These are phyloP conservation scores for Pachydiplax longipennis DNA, from an alignment of 2,888 invertebrate species.

Conservation along the genomic window DNA sequence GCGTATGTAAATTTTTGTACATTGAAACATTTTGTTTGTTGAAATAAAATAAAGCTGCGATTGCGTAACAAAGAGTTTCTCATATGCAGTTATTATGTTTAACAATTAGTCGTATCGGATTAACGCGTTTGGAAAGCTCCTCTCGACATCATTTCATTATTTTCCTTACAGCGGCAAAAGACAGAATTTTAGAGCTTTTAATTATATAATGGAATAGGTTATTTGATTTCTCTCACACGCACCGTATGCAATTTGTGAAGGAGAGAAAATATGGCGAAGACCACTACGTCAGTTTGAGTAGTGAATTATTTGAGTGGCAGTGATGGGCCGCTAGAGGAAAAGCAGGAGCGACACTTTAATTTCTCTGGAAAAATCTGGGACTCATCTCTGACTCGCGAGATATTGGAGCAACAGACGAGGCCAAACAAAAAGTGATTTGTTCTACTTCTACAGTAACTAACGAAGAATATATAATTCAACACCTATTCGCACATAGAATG, in stretches of 20 bases:
- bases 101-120: too few species aligned
- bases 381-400: not conserved
- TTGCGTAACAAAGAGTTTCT: too few species aligned
- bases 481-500: not conserved
- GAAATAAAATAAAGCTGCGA: too few species aligned
- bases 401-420: not conserved
- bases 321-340: not conserved
- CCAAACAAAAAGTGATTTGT: not conserved
- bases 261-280: not conserved
- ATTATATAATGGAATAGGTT: not conserved
- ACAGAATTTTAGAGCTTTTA: not conserved
- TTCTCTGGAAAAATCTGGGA: slow-evolving; percentile 1
- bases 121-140: not conserved
- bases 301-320: not conserved
- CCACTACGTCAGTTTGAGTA: not conserved
- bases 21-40: too few species aligned
- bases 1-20: too few species aligned
- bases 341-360: slow-evolving; percentile 29
- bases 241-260: not conserved
- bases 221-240: not conserved
- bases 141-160: not conserved
- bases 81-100: too few species aligned
- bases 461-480: not conserved
- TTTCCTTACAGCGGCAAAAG: not conserved
- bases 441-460: not conserved